Conservation (phyloP, 2,797 vertebrate genomes). For the Heteromormyrus szaboi region DNA sequence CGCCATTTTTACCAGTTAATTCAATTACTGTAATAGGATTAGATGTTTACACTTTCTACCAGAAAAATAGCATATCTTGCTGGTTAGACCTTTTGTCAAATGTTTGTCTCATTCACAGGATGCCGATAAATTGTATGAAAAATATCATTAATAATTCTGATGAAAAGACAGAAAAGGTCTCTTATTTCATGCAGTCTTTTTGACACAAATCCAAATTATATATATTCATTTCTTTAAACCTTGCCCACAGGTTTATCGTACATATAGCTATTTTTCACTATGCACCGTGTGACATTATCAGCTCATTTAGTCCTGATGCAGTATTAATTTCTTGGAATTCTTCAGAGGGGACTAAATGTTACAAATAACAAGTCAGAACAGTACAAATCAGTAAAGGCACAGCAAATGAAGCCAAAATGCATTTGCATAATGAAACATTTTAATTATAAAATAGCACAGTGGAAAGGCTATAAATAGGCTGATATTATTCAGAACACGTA, state of each 20-base stretch:
- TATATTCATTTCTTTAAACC: not conserved
- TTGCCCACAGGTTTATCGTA: not conserved
- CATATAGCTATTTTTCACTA: not conserved
- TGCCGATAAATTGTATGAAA: not conserved
- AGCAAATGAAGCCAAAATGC: not conserved
- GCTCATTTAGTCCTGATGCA: not conserved
- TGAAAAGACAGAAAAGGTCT: not conserved
- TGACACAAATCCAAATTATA: not conserved
- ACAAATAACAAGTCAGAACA: not conserved
- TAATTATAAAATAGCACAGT: conserved; percentile 14
- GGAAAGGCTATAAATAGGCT: not conserved
- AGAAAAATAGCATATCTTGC: not conserved
- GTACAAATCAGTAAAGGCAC: not conserved
- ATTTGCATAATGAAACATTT: conserved; percentile 3
- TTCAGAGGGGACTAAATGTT: not conserved
- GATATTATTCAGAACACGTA: conserved; percentile 17
- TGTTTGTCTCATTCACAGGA: not conserved
- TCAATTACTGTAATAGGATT: not conserved
- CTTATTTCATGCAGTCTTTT: not conserved
- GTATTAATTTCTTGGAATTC: not conserved
- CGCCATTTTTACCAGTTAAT: not conserved
- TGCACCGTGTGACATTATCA: not conserved
- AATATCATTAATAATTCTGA: not conserved
- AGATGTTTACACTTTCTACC: not conserved
- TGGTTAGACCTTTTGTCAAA: not conserved